A percentile compares a stretch with the other conserved stretches of the same genome.
Conservation (phyloP, 2,888 invertebrate species). For the Xestobium rufovillosum region DNA sequence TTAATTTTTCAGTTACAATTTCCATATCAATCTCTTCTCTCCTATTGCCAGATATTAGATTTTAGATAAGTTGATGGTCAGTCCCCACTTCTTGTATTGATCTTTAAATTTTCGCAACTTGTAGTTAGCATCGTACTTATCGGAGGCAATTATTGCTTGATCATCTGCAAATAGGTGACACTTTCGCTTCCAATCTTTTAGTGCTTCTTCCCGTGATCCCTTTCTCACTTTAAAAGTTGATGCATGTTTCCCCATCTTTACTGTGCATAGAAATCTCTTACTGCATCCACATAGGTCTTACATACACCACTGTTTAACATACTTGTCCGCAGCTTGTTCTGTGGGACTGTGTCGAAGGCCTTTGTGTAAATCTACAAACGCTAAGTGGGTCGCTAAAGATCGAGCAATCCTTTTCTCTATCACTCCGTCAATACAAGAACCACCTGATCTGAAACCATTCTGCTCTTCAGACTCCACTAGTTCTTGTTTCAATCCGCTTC, state of each 20-base stretch:
- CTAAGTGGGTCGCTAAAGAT: too few relatives aligned
- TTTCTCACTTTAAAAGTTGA: background rate
- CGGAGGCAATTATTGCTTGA: too few relatives aligned
- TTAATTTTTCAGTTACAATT: background rate
- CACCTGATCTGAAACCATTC: slow-evolving; percentile 1
- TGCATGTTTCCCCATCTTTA: background rate
- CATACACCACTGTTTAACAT: background rate
- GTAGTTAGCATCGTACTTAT: background rate
- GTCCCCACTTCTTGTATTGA: background rate
- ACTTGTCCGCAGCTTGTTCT: slow-evolving; percentile 2
- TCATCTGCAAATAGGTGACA: too few relatives aligned
- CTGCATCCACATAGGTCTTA: slow-evolving; percentile 1
- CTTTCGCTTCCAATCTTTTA: too few relatives aligned
- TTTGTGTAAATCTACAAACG: slow-evolving; percentile 1
- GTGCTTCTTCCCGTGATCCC: too few relatives aligned
- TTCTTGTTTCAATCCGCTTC: background rate
- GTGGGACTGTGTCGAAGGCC: slow-evolving; percentile 1
- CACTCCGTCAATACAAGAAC: slow-evolving; percentile 1
- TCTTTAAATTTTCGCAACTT: background rate
- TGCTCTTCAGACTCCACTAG: slow-evolving; percentile 1
- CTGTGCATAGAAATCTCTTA: slow-evolving; percentile 1
- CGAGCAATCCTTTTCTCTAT: too few relatives aligned
- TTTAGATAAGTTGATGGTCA: background rate
- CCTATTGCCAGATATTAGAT: slow-evolving; percentile 2
- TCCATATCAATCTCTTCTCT: background rate